Percentiles rank a stretch among this genome's conserved stretches.
phyloP scores from a whole-genome alignment of 2,888 invertebrate genomes.

The Drosophila mimetica region DNA sequence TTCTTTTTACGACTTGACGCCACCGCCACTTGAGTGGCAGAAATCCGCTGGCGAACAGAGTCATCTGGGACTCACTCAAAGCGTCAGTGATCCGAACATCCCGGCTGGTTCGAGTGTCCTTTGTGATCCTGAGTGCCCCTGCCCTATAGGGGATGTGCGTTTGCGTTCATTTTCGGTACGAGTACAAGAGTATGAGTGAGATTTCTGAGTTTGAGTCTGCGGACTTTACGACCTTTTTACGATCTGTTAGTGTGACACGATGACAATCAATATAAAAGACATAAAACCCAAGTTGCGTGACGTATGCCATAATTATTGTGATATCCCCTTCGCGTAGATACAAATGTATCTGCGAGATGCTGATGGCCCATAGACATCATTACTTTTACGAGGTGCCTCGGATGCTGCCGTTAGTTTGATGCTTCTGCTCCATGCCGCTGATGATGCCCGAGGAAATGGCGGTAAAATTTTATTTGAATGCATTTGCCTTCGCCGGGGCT shows the following conservation, averaged over 20 bases:
- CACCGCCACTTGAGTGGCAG: slow-evolving; percentile 79
- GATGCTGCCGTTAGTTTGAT: slow-evolving; percentile 71
- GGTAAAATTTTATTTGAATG: slow-evolving; percentile 77
- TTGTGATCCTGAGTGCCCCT: slow-evolving; percentile 30
- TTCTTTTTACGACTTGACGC: slow-evolving; percentile 84
- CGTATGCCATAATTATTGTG: slow-evolving; percentile 80
- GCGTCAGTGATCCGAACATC: slow-evolving; percentile 49
- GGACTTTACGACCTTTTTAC: slow-evolving; percentile 83
- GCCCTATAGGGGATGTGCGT: slow-evolving; percentile 35
- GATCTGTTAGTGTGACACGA: slow-evolving; percentile 82
- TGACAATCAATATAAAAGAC: slow-evolving; percentile 81
- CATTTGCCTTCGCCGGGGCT: slow-evolving; percentile 54
- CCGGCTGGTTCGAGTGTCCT: slow-evolving; percentile 47
- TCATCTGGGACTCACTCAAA: slow-evolving; percentile 51
- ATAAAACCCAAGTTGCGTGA: slow-evolving; percentile 79
- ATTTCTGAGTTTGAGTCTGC: slow-evolving; percentile 27
- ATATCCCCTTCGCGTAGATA: slow-evolving; percentile 48
- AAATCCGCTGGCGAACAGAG: neutral
- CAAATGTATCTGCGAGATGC: slow-evolving; percentile 62
- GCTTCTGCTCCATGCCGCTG: slow-evolving; percentile 45
- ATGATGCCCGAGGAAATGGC: slow-evolving; percentile 68
- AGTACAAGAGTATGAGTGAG: slow-evolving; percentile 13
- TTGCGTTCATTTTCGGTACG: slow-evolving; percentile 39
- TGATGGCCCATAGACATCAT: slow-evolving; percentile 70
- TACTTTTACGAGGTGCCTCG: slow-evolving; percentile 81